Evolutionary conservation across 23 tunicate genomes (phyloP), one percentile per base, ranked within the genome.

Genomic region (Oikopleura vanhoeffeni): DNA sequence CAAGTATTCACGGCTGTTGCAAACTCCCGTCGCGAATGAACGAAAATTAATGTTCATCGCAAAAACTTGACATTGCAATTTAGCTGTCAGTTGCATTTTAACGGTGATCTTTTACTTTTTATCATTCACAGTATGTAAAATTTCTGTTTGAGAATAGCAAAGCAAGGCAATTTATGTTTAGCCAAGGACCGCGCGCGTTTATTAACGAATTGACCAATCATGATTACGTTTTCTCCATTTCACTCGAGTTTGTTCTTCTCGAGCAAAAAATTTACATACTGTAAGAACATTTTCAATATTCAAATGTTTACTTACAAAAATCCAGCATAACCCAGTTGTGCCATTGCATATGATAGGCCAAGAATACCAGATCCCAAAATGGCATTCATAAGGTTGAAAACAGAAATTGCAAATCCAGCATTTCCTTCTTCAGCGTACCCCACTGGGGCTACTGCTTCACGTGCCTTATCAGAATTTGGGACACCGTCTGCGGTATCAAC

Each of bases 361-460:
- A 95, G 86, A 57, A 95, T 95, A 83, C 99, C 99, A 0, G 99
- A 95, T 41, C 99, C 99, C 35, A 95, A 85, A 83, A 95, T 87
- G 1, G 99, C 99, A 85, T 95, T 95, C 99, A 95, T 95, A 0
- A 90, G 86, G 83, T 95, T 95, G 87, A 95, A 95, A 39, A 95
- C 99, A 40, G 91, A 88, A 86, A 95, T 86, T 41, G 91, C 86
- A 84, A 95, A 95, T 0, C 89, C 87, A 0, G 96, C 96, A 24
- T 87, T 85, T 42, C 89, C 96, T 71, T 71, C 79, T 71, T 71
- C 79, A 18, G 27, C 32, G 79, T 71, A 71, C 32, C 79, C 79
- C 4, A 71, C 36, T n/a, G n/a, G n/a, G n/a, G n/a, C n/a, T n/a
- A n/a, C n/a, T 2, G 79, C 79, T 30, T 71, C 79, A 2, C 79